A percentile compares a stretch with the other conserved stretches of the same genome.
These are phyloP conservation scores for Oxycera nigricornis DNA, from an alignment of 2,888 invertebrate genomes.

Conservation along the genomic window DNA sequence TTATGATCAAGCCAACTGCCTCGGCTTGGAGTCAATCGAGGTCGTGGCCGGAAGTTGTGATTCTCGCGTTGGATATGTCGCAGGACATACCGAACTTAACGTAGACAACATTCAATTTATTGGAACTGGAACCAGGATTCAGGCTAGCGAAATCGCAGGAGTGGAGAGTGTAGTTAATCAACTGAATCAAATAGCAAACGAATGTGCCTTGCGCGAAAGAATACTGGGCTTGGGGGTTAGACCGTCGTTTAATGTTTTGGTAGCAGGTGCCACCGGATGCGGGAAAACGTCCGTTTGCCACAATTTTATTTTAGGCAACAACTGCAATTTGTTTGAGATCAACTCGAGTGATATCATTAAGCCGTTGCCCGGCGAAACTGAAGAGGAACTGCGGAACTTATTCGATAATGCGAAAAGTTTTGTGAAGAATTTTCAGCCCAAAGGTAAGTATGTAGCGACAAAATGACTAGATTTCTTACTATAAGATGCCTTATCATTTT, in stretches of 20 bases:
- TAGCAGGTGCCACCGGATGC: conserved; percentile 66
- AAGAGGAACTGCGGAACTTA: conserved; percentile 60
- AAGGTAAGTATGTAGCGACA: conserved; percentile 54
- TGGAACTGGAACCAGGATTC: not conserved
- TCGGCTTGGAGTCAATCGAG: conserved; percentile 17
- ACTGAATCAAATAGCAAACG: conserved; percentile 52
- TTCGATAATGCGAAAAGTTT: conserved; percentile 62
- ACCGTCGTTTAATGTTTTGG: conserved; percentile 49
- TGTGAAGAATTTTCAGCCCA: conserved; percentile 53
- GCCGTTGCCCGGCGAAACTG: conserved; percentile 66
- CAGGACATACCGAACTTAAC: conserved; percentile 47
- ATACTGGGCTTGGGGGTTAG: conserved; percentile 53
- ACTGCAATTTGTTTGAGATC: conserved; percentile 62
- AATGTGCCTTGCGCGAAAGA: conserved; percentile 54
- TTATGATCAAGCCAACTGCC: not conserved
- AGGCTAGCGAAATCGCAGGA: conserved; percentile 47
- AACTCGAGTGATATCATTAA: conserved; percentile 61
- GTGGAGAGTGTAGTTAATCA: conserved; percentile 52
- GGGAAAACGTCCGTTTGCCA: conserved; percentile 67
- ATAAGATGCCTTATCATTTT: not conserved
- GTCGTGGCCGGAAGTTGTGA: not conserved
- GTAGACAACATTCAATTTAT: conserved; percentile 52
- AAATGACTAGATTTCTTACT: too few relatives aligned
- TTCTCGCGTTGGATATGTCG: not conserved
- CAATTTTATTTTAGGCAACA: conserved; percentile 61